Evolutionary conservation across 2,888 invertebrate species (phyloP).

Genomic region (Caenorhabditis becei): DNA sequence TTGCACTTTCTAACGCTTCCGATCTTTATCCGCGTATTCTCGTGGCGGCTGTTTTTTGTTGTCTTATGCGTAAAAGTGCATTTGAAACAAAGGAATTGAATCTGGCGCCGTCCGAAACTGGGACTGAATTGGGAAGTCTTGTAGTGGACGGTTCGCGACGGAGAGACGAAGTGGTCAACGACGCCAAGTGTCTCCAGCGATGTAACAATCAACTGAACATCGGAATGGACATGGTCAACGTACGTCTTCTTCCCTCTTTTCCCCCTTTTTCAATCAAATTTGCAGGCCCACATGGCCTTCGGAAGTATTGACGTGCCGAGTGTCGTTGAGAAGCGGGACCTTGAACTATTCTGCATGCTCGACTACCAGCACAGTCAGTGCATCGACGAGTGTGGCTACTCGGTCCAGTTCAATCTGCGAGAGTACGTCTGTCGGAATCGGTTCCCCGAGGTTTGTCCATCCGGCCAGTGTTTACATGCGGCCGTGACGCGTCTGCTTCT

Average conservation of each 20-base stretch:
- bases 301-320: slow-evolving; percentile 81
- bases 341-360: slow-evolving; percentile 79
- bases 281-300: slow-evolving; percentile 80
- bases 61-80: slow-evolving; percentile 29
- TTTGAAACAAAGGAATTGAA: slow-evolving; percentile 28
- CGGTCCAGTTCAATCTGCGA: slow-evolving; percentile 81
- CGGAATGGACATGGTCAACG: slow-evolving; percentile 81
- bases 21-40: slow-evolving; percentile 10
- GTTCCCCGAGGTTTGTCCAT: slow-evolving; percentile 70
- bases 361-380: slow-evolving; percentile 77
- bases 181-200: slow-evolving; percentile 76
- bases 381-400: slow-evolving; percentile 79
- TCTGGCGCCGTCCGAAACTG: neutral
- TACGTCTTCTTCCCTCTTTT: slow-evolving; percentile 35
- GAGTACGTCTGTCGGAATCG: slow-evolving; percentile 79
- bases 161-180: slow-evolving; percentile 74
- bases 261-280: slow-evolving; percentile 3
- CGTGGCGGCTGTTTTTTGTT: slow-evolving; percentile 49
- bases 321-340: slow-evolving; percentile 76
- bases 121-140: slow-evolving; percentile 22
- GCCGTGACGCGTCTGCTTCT: neutral
- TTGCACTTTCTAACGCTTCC: slow-evolving; percentile 44
- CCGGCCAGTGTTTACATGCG: slow-evolving; percentile 18
- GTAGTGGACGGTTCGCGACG: slow-evolving; percentile 63
- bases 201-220: slow-evolving; percentile 79